Base-by-base conservation (phyloP, 2,113 vertebrate genomes). In the Rhinoderma darwinii region DNA sequence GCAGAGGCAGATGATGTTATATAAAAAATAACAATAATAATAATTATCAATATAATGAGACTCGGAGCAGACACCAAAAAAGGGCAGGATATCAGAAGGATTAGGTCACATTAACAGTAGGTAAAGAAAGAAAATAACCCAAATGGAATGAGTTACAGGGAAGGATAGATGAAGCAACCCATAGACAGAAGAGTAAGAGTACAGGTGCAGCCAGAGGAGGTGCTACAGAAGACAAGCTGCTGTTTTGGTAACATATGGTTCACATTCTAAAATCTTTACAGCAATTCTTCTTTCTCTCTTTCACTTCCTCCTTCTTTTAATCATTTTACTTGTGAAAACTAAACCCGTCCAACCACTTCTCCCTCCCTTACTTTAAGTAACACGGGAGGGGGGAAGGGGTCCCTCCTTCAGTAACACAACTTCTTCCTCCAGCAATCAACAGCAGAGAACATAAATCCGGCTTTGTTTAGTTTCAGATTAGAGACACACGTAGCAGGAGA, bases 291-390 rank as follows among this genome's bases (percentile, higher is more conserved):
- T 44, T 27, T 41, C 8, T 81, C 75, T 87, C 35, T 32, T 82
- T 82, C n/a, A 63, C 79, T 87, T 87, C 68, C 37, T 30, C 11
- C 68, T 82, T 82, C 9, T 37, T 54, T 59, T 74, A 59, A 47
- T 59, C 32, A 75, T 75, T 86, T 82, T 82, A 61, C 79, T 75
- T 82, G 25, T 22, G n/a, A 82, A 74, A 82, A 35, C 59, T 63
- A 87, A 87, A 87, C 86, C 86, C 41, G 86, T 87, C 79, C 79
- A 87, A 82, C 79, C 68, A 87, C 79, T 75, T 87, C 54, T 87
- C 17, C 47, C 70, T 82, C 79, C 37, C 39, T 70, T 43, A 10
- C 25, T 82, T 61, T 82, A 30, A 7, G 41, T 50, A 14, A 22
- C 32, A 61, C 54, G 2, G 10, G 41, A 27, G 66, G 68, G 82